These are phyloP conservation scores for Pogonomyrmex barbatus DNA, from an alignment of 1,140 invertebrate species.

Conservation along the genomic window DNA sequence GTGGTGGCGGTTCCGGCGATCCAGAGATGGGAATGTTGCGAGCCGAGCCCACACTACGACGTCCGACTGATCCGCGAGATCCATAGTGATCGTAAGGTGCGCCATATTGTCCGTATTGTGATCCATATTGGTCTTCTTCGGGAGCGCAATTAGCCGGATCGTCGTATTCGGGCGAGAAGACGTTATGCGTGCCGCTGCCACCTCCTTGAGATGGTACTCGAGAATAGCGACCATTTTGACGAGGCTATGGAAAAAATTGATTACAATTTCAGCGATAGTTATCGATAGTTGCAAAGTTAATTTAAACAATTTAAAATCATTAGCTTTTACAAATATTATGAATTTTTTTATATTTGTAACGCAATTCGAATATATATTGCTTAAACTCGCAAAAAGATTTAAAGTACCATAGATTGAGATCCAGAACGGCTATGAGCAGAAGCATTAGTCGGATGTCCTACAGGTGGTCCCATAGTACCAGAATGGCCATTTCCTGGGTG, in stretches of 20 bases:
- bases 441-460: slow-evolving; percentile 87
- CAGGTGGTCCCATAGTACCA: slow-evolving; percentile 92
- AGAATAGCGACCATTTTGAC: slow-evolving; percentile 92
- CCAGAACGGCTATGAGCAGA: slow-evolving; percentile 92
- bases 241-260: slow-evolving; percentile 86
- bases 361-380: background rate
- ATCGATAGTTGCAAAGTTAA: background rate
- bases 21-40: slow-evolving; percentile 89
- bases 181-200: slow-evolving; percentile 83
- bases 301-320: background rate
- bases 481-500: slow-evolving; percentile 91
- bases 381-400: background rate
- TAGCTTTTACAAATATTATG: background rate
- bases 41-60: slow-evolving; percentile 90
- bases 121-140: slow-evolving; percentile 95
- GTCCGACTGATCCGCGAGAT: slow-evolving; percentile 92
- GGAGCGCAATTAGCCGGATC: slow-evolving; percentile 96
- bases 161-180: slow-evolving; percentile 92
- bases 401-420: slow-evolving; percentile 93
- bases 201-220: slow-evolving; percentile 86
- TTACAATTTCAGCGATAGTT: background rate
- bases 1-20: slow-evolving; percentile 94
- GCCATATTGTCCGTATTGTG: slow-evolving; percentile 92
- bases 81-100: slow-evolving; percentile 95
- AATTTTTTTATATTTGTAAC: background rate